A percentile compares a stretch with the other conserved stretches of the same genome.
Evolutionary conservation across 1,140 invertebrate genomes (phyloP).

Genomic region (Megalopta genalis): DNA sequence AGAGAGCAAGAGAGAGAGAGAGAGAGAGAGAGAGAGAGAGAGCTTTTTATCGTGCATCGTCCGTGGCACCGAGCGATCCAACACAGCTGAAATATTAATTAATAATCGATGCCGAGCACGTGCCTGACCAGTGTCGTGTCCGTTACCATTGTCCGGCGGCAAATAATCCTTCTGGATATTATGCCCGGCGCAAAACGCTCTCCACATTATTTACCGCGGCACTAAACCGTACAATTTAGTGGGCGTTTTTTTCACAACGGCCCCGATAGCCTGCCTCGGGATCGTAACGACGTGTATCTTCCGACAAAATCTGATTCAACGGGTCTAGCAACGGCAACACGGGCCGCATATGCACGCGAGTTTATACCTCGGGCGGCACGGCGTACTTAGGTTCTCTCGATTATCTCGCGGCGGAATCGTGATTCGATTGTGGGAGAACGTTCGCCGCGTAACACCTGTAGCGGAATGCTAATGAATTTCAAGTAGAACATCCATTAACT

Average conservation of each 20-base stretch:
- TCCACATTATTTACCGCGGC: not conserved
- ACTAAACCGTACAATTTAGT: not conserved
- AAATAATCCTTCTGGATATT: not conserved
- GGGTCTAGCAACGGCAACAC: not conserved
- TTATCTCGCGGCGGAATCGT: not conserved
- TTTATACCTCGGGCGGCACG: not conserved
- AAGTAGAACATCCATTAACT: constrained; percentile 12
- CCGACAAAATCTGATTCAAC: not conserved
- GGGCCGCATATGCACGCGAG: not conserved
- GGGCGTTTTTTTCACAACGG: too few relatives aligned
- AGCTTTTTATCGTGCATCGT: too few relatives aligned
- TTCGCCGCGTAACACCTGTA: not conserved
- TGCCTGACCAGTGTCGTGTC: not conserved
- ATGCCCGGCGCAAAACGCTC: not conserved
- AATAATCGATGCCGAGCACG: too few relatives aligned
- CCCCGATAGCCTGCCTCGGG: too few relatives aligned
- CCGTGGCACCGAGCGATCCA: too few relatives aligned
- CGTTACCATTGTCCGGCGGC: not conserved
- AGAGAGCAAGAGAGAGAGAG: too few relatives aligned
- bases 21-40: too few relatives aligned
- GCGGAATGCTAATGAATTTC: constrained; percentile 12
- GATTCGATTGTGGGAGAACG: not conserved
- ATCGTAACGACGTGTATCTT: not conserved
- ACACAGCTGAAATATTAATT: too few relatives aligned
- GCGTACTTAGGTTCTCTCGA: constrained; percentile 5